Base-by-base conservation (phyloP, 2,888 invertebrate genomes). In the Ephialtes manifestator region DNA sequence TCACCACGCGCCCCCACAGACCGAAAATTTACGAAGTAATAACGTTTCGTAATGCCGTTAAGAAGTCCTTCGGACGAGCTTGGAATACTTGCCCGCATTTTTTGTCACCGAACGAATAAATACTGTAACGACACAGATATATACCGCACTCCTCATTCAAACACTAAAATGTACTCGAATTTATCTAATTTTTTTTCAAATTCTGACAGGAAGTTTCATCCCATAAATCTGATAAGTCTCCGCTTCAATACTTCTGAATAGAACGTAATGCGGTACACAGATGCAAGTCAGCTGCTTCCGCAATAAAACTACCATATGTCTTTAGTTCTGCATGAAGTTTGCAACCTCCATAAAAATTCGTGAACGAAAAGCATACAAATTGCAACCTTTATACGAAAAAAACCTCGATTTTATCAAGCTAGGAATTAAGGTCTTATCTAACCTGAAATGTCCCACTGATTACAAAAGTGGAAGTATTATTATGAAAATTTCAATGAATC, bases 11-110 rank as follows among this genome's bases (percentile, higher is more conserved):
- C 80, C 75, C 79, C 76, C 63, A 67, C 79, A 78, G 71, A 81
- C 84, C 72, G 84, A 81, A 72, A 84, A 87, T 88, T 88, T 86
- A 83, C 82, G 81, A 87, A 87, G 86, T 84, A 55, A 35, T 60
- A 85, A 85, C 82, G 79, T 82, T 77, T 76, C 84, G 81, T 84
- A 85, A 87, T 85, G 81, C 76, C 80, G 84, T 87, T 87, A 82
- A 68, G 72, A 81, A 78, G 85, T 85, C 79, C 63, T 74, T 68
- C 24, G 63, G 51, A 75, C 74, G 35, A 75, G 70, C 78, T 55
- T 53, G 74, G 48, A 79, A 70, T 82, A 74, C 63, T 78, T 70
- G 74, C 63, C 68, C 53, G 35, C 46, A 68, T 78, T 75, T 84
- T 74, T 70, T 31, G 71, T 76, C 58, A 4, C 18, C 39, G 20